A percentile compares a stretch with the other conserved stretches of the same genome.
phyloP scores from a whole-genome alignment of 2,797 vertebrate species.

The Artibeus lituratus region DNA sequence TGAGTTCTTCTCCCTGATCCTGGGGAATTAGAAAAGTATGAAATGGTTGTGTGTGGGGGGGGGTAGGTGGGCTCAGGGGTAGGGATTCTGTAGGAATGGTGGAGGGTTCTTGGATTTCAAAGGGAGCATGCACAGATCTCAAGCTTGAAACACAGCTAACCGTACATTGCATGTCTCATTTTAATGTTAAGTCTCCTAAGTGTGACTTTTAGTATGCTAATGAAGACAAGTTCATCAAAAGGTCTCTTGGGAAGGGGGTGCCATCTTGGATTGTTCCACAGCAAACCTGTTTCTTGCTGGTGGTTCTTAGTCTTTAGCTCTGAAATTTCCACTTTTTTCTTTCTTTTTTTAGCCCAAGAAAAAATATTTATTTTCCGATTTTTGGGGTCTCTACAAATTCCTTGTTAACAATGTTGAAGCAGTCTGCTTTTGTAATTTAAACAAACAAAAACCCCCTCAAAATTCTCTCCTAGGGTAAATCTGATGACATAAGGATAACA shows the following conservation, averaged over 20 bases:
- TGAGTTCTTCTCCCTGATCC: background rate
- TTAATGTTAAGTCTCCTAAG: background rate
- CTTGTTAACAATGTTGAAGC: background rate
- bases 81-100: background rate
- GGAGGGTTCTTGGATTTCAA: background rate
- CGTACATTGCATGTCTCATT: background rate
- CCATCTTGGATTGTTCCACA: background rate
- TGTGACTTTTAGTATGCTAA: background rate
- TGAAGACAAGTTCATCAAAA: background rate
- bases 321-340: background rate
- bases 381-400: constrained; percentile 16
- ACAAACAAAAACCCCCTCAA: background rate
- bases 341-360: background rate
- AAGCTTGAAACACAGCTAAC: background rate
- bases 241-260: background rate
- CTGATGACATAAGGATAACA: background rate
- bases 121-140: background rate
- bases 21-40: background rate
- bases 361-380: constrained; percentile 46
- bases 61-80: background rate
- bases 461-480: constrained; percentile 24
- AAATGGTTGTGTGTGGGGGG: too few relatives aligned
- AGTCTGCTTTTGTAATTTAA: constrained; percentile 22
- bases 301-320: background rate
- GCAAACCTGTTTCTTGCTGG: background rate